A percentile compares a stretch with the other conserved stretches of the same genome.
These are phyloP conservation scores for Drosophila incognita DNA, from an alignment of 2,888 invertebrate species.

Conservation along the genomic window DNA sequence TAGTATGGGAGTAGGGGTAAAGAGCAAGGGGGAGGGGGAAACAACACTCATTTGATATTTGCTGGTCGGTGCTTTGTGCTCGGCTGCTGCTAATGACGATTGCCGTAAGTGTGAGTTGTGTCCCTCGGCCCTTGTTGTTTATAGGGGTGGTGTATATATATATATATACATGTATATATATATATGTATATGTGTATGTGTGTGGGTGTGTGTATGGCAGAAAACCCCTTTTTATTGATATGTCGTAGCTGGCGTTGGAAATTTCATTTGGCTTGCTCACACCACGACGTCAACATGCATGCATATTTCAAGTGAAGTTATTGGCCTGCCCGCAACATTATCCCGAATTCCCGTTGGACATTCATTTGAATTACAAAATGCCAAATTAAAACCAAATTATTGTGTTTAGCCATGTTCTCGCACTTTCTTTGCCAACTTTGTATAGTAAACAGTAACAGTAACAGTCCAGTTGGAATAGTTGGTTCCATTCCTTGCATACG, in stretches of 20 bases:
- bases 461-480: slow-evolving; percentile 15
- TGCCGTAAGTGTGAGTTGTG: slow-evolving; percentile 55
- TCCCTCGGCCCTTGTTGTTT: slow-evolving; percentile 33
- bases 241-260: slow-evolving; percentile 50
- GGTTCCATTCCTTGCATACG: slow-evolving; percentile 27
- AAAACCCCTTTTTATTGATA: slow-evolving; percentile 70
- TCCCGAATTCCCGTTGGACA: slow-evolving; percentile 37
- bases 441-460: slow-evolving; percentile 9
- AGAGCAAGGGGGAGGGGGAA: background rate
- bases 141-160: background rate
- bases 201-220: slow-evolving; percentile 4
- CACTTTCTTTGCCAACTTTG: slow-evolving; percentile 13
- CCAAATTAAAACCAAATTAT: slow-evolving; percentile 75
- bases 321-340: slow-evolving; percentile 38
- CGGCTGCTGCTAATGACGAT: slow-evolving; percentile 77
- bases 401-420: slow-evolving; percentile 48
- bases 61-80: slow-evolving; percentile 48
- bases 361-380: slow-evolving; percentile 63
- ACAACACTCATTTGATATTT: slow-evolving; percentile 40
- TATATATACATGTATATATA: background rate
- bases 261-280: slow-evolving; percentile 59
- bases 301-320: slow-evolving; percentile 67
- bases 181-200: background rate
- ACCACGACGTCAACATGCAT: background rate
- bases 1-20: slow-evolving; percentile 2